Percentiles rank a stretch among this genome's conserved stretches.
These are phyloP conservation scores for Limenitis arthemis DNA, from an alignment of 2,888 invertebrate genomes.

Conservation along the genomic window DNA sequence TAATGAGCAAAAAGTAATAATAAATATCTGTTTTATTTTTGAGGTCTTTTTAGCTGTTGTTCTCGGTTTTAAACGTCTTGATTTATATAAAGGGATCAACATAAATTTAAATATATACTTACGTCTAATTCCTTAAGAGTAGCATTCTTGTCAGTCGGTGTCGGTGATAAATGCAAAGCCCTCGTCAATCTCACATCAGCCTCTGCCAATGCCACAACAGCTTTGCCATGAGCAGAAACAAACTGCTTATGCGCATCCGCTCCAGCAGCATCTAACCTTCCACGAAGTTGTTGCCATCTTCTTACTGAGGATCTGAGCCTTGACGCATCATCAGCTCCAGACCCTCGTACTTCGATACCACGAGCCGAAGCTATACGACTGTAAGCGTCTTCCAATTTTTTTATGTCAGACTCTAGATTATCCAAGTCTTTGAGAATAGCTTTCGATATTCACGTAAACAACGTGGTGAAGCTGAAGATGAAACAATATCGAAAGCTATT, in stretches of 20 bases:
- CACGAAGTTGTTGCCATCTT: slow-evolving; percentile 76
- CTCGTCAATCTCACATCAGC: slow-evolving; percentile 82
- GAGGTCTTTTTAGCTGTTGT: background rate
- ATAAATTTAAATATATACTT: slow-evolving; percentile 29
- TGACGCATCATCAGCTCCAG: slow-evolving; percentile 78
- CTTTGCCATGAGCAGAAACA: slow-evolving; percentile 78
- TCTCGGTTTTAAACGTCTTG: background rate
- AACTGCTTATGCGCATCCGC: slow-evolving; percentile 77
- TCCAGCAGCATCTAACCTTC: slow-evolving; percentile 72
- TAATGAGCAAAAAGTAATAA: background rate
- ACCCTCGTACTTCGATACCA: slow-evolving; percentile 75
- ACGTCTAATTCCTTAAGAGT: slow-evolving; percentile 64
- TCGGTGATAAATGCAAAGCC: slow-evolving; percentile 73
- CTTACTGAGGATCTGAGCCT: slow-evolving; percentile 74
- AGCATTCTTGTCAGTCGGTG: slow-evolving; percentile 52
- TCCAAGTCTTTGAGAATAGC: slow-evolving; percentile 72
- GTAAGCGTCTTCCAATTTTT: slow-evolving; percentile 78
- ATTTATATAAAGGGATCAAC: background rate
- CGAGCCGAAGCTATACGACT: slow-evolving; percentile 76
- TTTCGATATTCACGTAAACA: too few relatives aligned
- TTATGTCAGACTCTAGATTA: slow-evolving; percentile 74
- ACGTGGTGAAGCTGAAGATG: too few relatives aligned
- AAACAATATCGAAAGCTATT: too few relatives aligned
- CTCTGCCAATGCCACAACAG: slow-evolving; percentile 78
- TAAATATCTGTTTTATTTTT: background rate